Conservation (phyloP, 2,888 invertebrate species). For the Scaptomyza reducta region DNA sequence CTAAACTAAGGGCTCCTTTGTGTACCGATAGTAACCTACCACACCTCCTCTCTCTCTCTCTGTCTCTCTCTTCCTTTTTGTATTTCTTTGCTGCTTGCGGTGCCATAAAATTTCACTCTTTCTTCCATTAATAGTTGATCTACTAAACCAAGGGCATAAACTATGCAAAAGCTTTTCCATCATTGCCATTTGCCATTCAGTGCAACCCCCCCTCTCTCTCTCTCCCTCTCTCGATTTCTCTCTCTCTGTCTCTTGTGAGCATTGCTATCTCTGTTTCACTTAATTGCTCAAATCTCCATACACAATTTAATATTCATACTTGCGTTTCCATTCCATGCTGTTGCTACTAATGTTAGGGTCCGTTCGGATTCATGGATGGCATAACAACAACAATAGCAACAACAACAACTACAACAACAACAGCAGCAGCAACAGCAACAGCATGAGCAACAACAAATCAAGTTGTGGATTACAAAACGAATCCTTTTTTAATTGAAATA, state of each 20-base stretch:
- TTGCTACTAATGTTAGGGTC: slow-evolving; percentile 68
- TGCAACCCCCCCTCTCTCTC: slow-evolving; percentile 3
- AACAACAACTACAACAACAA: slow-evolving; percentile 13
- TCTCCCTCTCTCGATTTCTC: background rate
- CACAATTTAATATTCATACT: slow-evolving; percentile 78
- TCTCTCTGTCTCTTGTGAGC: slow-evolving; percentile 1
- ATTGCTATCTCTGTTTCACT: slow-evolving; percentile 43
- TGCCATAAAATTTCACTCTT: slow-evolving; percentile 59
- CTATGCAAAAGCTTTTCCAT: slow-evolving; percentile 75
- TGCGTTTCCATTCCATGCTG: slow-evolving; percentile 74
- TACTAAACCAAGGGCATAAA: slow-evolving; percentile 71
- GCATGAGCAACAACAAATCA: slow-evolving; percentile 46
- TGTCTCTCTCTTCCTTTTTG: background rate
- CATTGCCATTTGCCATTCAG: slow-evolving; percentile 61
- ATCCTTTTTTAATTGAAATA: slow-evolving; percentile 81
- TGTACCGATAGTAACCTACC: slow-evolving; percentile 22
- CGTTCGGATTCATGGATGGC: slow-evolving; percentile 33
- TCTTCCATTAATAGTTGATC: slow-evolving; percentile 76
- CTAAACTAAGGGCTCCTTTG: slow-evolving; percentile 52
- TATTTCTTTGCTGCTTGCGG: slow-evolving; percentile 2
- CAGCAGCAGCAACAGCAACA: slow-evolving; percentile 22
- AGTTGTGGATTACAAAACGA: slow-evolving; percentile 72
- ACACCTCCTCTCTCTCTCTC: background rate
- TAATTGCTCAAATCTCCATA: slow-evolving; percentile 69
- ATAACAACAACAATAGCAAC: slow-evolving; percentile 44